Evolutionary conservation across 2,113 vertebrate genomes (phyloP), one percentile per base, ranked within the genome.

Genomic region (Struthio camelus): DNA sequence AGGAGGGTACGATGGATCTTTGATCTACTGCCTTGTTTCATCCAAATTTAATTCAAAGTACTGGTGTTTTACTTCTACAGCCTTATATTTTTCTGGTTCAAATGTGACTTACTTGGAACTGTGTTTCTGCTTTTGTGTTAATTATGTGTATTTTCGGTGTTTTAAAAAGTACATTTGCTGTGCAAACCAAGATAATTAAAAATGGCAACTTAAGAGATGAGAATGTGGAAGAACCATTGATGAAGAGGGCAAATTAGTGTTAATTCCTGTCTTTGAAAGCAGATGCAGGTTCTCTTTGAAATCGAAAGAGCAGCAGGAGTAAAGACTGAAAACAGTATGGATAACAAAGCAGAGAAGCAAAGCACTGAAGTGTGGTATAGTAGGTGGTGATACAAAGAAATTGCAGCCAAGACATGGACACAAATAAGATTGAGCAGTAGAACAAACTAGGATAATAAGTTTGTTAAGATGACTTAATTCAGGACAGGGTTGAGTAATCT

Each of bases 1-100:
- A 95, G 76, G 77, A 79, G 78, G 85, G 69, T 78, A 92, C 51
- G 64, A 83, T 93, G 83, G 94, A 96, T 86, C 59, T 90, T 59
- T 92, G 85, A 81, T 93, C 72, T 89, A 36, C 69, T 92, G 73
- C 73, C 62, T 88, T 84, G 48, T 84, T 94, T 92, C 30, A 89
- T 75, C 66, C 3, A 89, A 96, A 86, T 93, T 72, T 93, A 80
- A 42, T 93, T 85, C 36, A 24, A 58, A 90, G 69, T 87, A 44
- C 27, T 87, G 23, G 25, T 76, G 50, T 64, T 92, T 86, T 88
- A 51, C 62, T 90, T 93, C 15, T 24, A 11, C 69, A 90, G 54
- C 38, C 53, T 94, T 85, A 7, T 1, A 73, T 95, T 89, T 89
- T 62, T 86, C 53, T 89, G 14, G 28, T 81, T 94, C 72, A 89